A percentile compares a stretch with the other conserved stretches of the same genome.
Conservation (phyloP, 2,797 vertebrate genomes). For the Sphenopsis melanotis region DNA sequence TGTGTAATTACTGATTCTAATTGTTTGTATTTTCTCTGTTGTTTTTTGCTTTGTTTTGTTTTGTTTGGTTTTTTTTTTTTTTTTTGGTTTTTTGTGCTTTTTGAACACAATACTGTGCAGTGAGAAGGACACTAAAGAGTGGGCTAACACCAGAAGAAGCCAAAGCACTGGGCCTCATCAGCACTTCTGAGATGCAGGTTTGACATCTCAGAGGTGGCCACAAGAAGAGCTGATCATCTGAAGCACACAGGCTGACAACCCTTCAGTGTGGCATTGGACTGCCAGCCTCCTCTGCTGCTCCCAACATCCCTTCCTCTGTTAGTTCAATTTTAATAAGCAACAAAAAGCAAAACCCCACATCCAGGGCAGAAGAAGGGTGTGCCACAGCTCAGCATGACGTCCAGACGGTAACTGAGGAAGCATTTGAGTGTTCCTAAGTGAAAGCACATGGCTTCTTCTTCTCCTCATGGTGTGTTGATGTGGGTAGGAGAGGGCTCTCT, state of each 20-base stretch:
- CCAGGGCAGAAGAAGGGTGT: constrained; percentile 6
- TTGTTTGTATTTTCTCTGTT: background rate
- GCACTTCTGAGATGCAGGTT: constrained; percentile 92
- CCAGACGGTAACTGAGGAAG: background rate
- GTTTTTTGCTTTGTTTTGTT: background rate
- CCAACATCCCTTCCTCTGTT: constrained; percentile 17
- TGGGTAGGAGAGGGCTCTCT: background rate
- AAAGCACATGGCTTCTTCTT: constrained; percentile 1
- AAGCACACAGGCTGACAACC: constrained; percentile 36
- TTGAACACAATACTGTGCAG: constrained; percentile 63
- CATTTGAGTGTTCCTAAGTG: background rate
- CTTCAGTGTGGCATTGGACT: background rate
- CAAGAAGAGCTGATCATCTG: constrained; percentile 23
- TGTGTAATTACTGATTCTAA: background rate
- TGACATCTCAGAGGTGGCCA: constrained; percentile 69
- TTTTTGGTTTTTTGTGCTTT: background rate
- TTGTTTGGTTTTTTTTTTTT: background rate
- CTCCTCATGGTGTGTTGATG: background rate
- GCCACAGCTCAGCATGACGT: background rate
- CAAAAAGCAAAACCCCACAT: background rate
- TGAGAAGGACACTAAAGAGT: constrained; percentile 93
- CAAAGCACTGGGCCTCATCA: constrained; percentile 88
- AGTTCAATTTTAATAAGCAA: constrained; percentile 28
- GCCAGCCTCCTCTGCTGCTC: constrained; percentile 57
- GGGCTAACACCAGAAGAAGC: constrained; percentile 94